These are phyloP conservation scores for Smithornis capensis DNA, from an alignment of 2,113 vertebrate genomes.

Conservation along the genomic window DNA sequence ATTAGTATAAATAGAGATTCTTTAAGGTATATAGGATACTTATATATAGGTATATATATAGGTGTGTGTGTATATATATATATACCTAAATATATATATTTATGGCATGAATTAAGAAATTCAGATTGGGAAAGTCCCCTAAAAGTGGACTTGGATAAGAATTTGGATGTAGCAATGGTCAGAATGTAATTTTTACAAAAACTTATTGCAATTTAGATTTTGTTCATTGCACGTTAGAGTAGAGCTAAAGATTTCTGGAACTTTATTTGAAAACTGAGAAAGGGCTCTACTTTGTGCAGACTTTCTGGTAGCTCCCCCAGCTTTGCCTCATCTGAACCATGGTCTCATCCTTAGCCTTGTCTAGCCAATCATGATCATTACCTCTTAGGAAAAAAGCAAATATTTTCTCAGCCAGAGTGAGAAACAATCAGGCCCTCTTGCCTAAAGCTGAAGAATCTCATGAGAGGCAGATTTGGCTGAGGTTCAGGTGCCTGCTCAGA, in stretches of 20 bases:
- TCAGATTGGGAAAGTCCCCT: neutral
- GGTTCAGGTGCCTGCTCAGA: neutral
- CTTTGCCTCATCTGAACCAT: neutral
- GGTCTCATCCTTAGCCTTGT: neutral
- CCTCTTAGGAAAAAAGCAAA: neutral
- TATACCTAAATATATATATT: too few relatives aligned
- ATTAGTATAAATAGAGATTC: neutral
- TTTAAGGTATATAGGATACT: neutral
- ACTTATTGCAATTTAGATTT: neutral
- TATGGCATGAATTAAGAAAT: neutral
- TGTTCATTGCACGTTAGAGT: neutral
- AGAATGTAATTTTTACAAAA: neutral
- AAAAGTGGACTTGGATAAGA: neutral
- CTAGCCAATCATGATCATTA: fast-evolving
- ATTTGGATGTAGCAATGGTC: neutral
- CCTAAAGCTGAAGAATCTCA: neutral
- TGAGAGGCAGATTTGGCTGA: neutral
- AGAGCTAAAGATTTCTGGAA: neutral
- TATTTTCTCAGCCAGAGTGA: neutral
- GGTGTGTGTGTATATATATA: too few relatives aligned
- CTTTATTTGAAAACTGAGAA: neutral
- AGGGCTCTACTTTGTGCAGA: neutral
- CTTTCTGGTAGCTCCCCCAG: neutral
- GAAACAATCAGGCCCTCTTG: neutral
- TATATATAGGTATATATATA: too few relatives aligned